Evolutionary conservation across 2,113 vertebrate species (phyloP).

Genomic region (Nerophis ophidion): DNA sequence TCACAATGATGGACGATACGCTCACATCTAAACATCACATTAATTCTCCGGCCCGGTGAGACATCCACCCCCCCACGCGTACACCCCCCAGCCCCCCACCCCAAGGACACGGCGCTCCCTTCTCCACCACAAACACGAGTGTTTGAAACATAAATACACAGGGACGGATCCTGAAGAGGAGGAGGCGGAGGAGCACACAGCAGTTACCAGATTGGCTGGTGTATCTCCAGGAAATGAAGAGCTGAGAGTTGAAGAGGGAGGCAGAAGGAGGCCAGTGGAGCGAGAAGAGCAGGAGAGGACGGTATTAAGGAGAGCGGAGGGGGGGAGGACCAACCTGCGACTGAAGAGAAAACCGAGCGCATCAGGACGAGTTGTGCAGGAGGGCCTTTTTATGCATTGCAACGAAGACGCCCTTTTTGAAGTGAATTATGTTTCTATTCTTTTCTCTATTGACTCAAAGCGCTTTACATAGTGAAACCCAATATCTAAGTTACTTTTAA

Average conservation of each 20-base stretch:
- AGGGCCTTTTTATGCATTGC: slow-evolving; percentile 15
- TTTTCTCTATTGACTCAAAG: too few species aligned
- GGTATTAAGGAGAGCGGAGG: slow-evolving; percentile 32
- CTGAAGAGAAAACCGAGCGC: slow-evolving; percentile 34
- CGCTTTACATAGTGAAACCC: too few species aligned
- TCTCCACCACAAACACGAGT: slow-evolving; percentile 42
- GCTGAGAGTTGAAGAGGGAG: slow-evolving; percentile 32
- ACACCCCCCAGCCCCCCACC: slow-evolving; percentile 29
- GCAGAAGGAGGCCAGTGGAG: slow-evolving; percentile 39
- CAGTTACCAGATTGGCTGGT: slow-evolving; percentile 38
- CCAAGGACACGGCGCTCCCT: slow-evolving; percentile 59
- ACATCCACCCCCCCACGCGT: slow-evolving; percentile 52
- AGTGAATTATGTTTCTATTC: too few species aligned
- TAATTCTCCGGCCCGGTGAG: slow-evolving; percentile 58
- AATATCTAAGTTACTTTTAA: too few species aligned
- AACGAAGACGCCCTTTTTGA: neutral
- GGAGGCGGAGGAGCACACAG: slow-evolving; percentile 41
- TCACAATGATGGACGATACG: slow-evolving; percentile 64
- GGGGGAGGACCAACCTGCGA: slow-evolving; percentile 19
- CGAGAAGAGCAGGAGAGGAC: slow-evolving; percentile 49
- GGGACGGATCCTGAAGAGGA: slow-evolving; percentile 43
- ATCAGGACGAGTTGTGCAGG: slow-evolving; percentile 13
- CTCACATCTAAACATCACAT: slow-evolving; percentile 66
- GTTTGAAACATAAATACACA: slow-evolving; percentile 21
- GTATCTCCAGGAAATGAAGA: slow-evolving; percentile 52